Conservation (phyloP, 2,888 invertebrate species). For the Lobophora halterata region DNA sequence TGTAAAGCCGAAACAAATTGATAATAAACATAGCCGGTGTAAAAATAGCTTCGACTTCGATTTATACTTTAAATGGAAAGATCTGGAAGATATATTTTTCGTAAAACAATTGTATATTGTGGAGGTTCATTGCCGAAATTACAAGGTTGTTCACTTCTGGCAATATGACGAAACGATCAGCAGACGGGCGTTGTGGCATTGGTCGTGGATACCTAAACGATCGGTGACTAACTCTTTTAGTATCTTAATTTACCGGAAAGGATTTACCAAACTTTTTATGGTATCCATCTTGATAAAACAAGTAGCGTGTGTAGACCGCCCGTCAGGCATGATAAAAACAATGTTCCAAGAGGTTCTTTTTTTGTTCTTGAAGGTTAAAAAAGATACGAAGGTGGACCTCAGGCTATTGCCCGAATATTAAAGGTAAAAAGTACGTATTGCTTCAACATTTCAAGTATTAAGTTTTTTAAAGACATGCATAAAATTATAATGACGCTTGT, state of each 20-base stretch:
- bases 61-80: not conserved
- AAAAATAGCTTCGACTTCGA: too few species aligned
- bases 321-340: too few species aligned
- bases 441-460: too few species aligned
- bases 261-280: conserved; percentile 10
- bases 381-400: too few species aligned
- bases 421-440: too few species aligned
- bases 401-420: too few species aligned
- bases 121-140: conserved; percentile 48
- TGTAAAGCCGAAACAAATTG: not conserved
- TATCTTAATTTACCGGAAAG: conserved; percentile 27
- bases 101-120: conserved; percentile 43
- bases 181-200: conserved; percentile 38
- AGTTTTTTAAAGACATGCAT: too few species aligned
- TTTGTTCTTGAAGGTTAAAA: too few species aligned
- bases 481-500: too few species aligned
- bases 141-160: conserved; percentile 48
- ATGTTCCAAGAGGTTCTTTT: too few species aligned
- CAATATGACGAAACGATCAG: conserved; percentile 37
- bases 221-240: conserved; percentile 25
- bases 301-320: too few species aligned
- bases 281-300: conserved; percentile 7
- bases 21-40: too few species aligned
- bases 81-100: conserved; percentile 22
- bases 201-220: conserved; percentile 30